A percentile compares a stretch with the other conserved stretches of the same genome.
Conservation (phyloP, 2,113 vertebrate genomes). For the Pipra filicauda region DNA sequence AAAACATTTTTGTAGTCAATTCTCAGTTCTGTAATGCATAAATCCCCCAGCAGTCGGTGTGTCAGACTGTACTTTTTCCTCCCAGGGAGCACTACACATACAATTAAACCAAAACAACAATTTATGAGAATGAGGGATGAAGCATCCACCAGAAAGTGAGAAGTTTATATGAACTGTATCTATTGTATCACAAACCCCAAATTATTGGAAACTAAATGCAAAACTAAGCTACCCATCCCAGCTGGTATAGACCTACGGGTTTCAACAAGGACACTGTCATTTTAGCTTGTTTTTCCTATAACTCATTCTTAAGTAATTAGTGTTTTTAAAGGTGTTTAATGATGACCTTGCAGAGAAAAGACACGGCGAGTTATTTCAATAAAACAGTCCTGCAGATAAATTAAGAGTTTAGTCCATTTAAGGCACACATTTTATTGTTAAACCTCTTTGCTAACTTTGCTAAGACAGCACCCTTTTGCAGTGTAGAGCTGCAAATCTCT, state of each 20-base stretch:
- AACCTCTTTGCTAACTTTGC: background rate
- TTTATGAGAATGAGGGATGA: background rate
- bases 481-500: background rate
- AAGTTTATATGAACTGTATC: background rate
- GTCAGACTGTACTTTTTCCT: background rate
- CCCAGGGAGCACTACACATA: background rate
- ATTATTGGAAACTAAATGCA: background rate
- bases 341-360: background rate
- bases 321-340: background rate
- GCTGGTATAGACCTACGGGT: background rate
- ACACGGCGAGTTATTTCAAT: background rate
- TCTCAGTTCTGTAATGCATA: background rate
- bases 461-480: background rate
- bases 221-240: background rate
- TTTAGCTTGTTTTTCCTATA: background rate
- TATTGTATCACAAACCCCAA: background rate
- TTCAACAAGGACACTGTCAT: background rate
- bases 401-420: background rate
- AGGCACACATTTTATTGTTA: slow-evolving; percentile 47
- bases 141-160: background rate
- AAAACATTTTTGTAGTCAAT: background rate
- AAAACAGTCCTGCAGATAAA: background rate
- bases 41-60: background rate
- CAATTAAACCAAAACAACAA: background rate
- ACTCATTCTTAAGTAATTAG: background rate